Base-by-base conservation (phyloP, 2,113 vertebrate genomes). In the Mobula hypostoma region DNA sequence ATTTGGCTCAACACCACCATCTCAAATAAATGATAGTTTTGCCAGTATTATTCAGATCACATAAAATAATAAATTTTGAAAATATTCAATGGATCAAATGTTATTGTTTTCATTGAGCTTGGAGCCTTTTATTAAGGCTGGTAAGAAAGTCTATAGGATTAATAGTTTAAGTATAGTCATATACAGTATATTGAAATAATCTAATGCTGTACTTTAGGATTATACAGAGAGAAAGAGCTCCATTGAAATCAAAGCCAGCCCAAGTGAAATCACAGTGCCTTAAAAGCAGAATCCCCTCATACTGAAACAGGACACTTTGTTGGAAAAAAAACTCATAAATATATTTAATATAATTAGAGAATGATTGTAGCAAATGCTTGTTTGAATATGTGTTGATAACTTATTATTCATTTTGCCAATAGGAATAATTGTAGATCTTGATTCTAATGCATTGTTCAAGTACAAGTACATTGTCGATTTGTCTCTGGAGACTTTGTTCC, bases 391-490 rank as follows among this genome's bases (percentile, higher is more conserved):
- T 2, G 66, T 15, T 32, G 66, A 36, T 68, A 7, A 32, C 27
- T 94, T 74, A 36, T 40, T 94, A 36, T 21, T 79, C 36, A 94
- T 95, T 66, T 0, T 21, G 40, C 88, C 21, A 61, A 15, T 94
- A 58, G 83, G 94, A 21, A 87, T 94, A 95, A 95, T 94, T 85
- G 94, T 95, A 94, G 78, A 0, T 0, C 95, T 95, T 32, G 95
- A 95, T 17, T 95, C 96, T 0, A 12, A 95, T 79, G 95, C n/a
- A 11, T 94, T 95, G 29, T 96, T 97, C 15, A 94, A 70, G 80
- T 97, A 96, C 94, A 72, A 0, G 17, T 97, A 97, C 8, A 58
- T 68, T 61, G 74, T 97, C 94, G 94, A 95, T 0, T 9, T 95
- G 0, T 94, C 94, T 68, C 12, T 96, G 94, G 94, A 94, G 7